Evolutionary conservation across 2,113 vertebrate genomes (phyloP), one percentile per base, ranked within the genome.

Genomic region (Corynorhinus townsendii): DNA sequence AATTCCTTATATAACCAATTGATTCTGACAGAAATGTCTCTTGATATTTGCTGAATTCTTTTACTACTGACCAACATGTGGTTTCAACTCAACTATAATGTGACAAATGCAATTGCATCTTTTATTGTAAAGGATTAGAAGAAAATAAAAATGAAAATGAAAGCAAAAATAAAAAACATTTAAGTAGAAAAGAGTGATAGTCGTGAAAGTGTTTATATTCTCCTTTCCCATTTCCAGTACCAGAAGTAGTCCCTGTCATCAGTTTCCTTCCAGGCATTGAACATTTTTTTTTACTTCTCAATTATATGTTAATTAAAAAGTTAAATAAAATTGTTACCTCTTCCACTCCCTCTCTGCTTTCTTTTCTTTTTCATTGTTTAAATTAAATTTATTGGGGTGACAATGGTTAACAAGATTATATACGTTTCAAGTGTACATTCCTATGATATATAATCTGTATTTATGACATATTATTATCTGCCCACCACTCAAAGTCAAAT

Each of bases 181-280:
- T 92, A 72, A 88, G 54, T 7, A 75, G 54, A 83, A 82, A 49
- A 40, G 33, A 71, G 30, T 81, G 40, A 69, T 4, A 85, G 26
- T 2, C 1, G 2, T 28, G 56, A 22, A 77, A 45, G 4, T 82
- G 14, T 84, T 14, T 4, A 35, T 10, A 30, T 40, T 3, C 35
- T 24, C 6, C 28, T 72, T 15, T 3, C 19, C 22, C 1, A 17
- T 79, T 89, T 68, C 40, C 16, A 33, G 54, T 4, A 9, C 17
- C 5, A n/a, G n/a, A 83, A 45, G n/a, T 24, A 30, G 16, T 96
- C 83, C 96, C 82, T 62, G 94, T 98, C 97, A 97, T 15, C 96
- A 96, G 72, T 94, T 98, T 97, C 95, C 96, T 97, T 40, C 0
- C 81, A 96, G 72, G 68, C 4, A 64, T 38, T 73, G 15, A 56